A percentile compares a stretch with the other conserved stretches of the same genome.
These are phyloP conservation scores for Sebastiscus albofasciatus DNA, from an alignment of 2,797 vertebrate species.

Conservation along the genomic window DNA sequence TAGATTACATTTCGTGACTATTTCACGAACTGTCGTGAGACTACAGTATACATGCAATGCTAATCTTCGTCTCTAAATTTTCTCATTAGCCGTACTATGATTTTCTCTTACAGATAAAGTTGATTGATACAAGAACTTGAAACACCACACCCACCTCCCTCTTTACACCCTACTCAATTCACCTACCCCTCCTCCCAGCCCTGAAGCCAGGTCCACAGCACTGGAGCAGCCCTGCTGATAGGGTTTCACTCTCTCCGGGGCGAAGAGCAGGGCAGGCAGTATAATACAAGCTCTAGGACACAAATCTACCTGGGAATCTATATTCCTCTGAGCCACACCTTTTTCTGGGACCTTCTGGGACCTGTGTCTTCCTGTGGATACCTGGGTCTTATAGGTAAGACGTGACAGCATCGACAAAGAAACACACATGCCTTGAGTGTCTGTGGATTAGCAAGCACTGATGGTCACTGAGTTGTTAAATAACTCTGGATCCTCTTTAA, in stretches of 20 bases:
- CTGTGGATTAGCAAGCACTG: slow-evolving; percentile 29
- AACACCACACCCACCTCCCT: slow-evolving; percentile 77
- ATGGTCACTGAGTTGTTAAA: slow-evolving; percentile 11
- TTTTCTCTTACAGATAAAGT: not conserved
- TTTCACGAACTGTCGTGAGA: too few relatives aligned
- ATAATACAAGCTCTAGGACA: slow-evolving; percentile 46
- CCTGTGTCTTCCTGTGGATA: slow-evolving; percentile 53
- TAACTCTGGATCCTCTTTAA: slow-evolving; percentile 26
- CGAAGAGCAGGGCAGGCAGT: slow-evolving; percentile 69
- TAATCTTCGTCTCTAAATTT: not conserved
- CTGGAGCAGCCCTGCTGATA: slow-evolving; percentile 60
- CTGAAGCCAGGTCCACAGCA: slow-evolving; percentile 63
- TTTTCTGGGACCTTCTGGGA: slow-evolving; percentile 44
- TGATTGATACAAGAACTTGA: not conserved
- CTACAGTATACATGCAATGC: too few relatives aligned
- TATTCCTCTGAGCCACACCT: slow-evolving; percentile 25
- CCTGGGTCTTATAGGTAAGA: slow-evolving; percentile 69
- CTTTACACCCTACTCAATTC: slow-evolving; percentile 64
- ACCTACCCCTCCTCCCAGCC: slow-evolving; percentile 17
- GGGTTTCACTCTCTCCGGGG: slow-evolving; percentile 79
- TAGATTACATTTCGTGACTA: too few relatives aligned
- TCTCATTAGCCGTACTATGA: not conserved
- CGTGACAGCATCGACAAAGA: not conserved
- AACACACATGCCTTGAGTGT: slow-evolving; percentile 23
- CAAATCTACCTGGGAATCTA: slow-evolving; percentile 59